Conservation (phyloP, 2,113 vertebrate species). For the Semnornis frantzii region DNA sequence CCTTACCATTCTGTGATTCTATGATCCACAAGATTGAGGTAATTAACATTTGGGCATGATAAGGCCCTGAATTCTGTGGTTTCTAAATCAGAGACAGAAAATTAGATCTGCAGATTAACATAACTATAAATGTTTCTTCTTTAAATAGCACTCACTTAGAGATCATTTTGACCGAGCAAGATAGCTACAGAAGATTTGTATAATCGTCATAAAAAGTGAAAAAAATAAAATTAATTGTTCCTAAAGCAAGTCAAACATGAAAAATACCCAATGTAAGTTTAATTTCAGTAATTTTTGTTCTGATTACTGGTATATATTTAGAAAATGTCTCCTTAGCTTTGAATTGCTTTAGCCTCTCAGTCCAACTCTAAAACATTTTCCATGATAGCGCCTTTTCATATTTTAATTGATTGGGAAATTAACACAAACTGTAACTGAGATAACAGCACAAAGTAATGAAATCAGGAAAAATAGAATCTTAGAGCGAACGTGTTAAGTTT, state of each 20-base stretch:
- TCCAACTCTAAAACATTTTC: background rate
- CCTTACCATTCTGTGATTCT: no score
- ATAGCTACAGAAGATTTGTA: background rate
- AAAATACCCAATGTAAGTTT: background rate
- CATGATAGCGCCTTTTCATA: background rate
- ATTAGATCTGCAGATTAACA: background rate
- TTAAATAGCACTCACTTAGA: background rate
- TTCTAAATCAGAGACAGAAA: background rate
- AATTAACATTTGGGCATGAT: background rate
- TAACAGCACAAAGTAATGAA: background rate
- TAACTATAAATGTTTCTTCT: background rate
- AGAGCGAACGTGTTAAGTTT: background rate
- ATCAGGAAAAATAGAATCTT: background rate
- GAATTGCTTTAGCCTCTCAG: background rate
- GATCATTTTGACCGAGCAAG: background rate
- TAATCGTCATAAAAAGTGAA: background rate
- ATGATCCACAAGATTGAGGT: background rate
- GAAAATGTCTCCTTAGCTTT: conserved; percentile 15
- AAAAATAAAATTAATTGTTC: background rate
- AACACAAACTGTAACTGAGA: conserved; percentile 3
- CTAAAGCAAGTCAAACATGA: background rate
- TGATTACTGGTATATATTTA: background rate
- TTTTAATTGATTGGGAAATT: conserved; percentile 42
- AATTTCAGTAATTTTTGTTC: conserved; percentile 18
- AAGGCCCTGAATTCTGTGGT: background rate